Conservation (phyloP, 1,140 invertebrate species). For the Muscidifurax raptorellus region DNA sequence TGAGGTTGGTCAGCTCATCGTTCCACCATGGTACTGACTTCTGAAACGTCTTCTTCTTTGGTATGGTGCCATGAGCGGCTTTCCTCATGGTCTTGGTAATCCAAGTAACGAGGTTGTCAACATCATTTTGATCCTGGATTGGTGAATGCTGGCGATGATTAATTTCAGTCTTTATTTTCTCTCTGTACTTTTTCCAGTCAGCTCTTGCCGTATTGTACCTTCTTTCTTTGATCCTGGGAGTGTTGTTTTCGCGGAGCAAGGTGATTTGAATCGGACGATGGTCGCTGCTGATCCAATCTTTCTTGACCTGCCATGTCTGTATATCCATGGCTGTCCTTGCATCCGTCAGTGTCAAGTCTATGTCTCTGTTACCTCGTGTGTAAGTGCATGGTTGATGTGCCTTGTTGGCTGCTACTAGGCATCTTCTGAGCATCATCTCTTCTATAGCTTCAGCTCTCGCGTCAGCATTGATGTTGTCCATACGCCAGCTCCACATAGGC, state of each 20-base stretch:
- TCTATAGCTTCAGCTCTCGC: not conserved
- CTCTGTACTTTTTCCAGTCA: not conserved
- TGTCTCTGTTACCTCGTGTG: not conserved
- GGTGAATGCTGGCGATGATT: too few species aligned
- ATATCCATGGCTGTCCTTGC: not conserved
- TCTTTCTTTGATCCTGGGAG: not conserved
- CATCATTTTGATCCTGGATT: too few species aligned
- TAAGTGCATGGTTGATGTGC: not conserved
- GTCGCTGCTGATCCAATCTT: not conserved
- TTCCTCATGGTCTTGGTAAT: not conserved
- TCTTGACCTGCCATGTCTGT: not conserved
- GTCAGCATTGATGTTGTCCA: not conserved
- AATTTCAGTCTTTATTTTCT: not conserved
- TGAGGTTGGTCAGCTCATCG: not conserved
- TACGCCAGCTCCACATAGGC: not conserved
- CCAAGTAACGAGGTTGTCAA: not conserved
- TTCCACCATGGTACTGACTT: slow-evolving; percentile 25
- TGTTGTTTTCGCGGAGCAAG: too few species aligned
- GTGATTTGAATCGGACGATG: not conserved
- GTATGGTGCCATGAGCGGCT: not conserved
- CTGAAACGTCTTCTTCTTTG: not conserved
- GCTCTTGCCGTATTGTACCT: slow-evolving; percentile 4
- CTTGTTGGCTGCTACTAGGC: slow-evolving; percentile 55
- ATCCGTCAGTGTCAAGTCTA: not conserved
- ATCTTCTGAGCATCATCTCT: not conserved